Base-by-base conservation (phyloP, 2,888 invertebrate species). In the Caenorhabditis virilis region DNA sequence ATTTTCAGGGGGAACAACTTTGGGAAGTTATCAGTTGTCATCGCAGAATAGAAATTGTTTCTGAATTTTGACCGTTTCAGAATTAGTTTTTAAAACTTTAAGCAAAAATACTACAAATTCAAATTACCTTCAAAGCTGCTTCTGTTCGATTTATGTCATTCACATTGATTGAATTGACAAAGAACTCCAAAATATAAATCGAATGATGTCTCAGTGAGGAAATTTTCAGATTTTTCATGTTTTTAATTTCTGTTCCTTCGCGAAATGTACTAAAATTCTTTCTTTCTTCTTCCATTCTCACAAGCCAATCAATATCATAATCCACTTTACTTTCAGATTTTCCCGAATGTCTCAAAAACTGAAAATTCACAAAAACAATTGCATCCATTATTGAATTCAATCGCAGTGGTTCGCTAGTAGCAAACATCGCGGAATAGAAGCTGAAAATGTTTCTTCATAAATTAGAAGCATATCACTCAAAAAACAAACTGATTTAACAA, bases 401-500 rank as follows among this genome's bases (percentile, higher is more conserved):
- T 20, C 63, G 39, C 25, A 45, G 45, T 2, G 63, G 63, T 36
- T 64, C 58, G 51, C 42, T 58, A 39, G 54, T 27, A 2, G 63
- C 63, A 16, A 47, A 42, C 2, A 64, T 26, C 0, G 63, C 51
- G 1, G 58, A 58, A 48, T 64, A 64, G 15, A 58, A 6, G 30
- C 58, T 62, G 56, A 30, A 56, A 51, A 20, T 38, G n/a, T 38
- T 15, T 9, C 6, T 16, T 15, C 6, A 6, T 11, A 7, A 23
- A 43, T 13, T 7, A 9, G 16, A 2, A 27, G 26, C 6, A n/a
- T 26, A 6, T 20, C 16, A 39, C 7, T 39, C 6, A 22, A 11
- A 39, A 1, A 43, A 48, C 68, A 52, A 11, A 72, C 72, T 70
- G 67, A 23, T 74, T 69, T 23, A 74, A 50, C 15, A 74, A 54